Evolutionary conservation across 2,113 vertebrate species (phyloP), one percentile per base, ranked within the genome.

Genomic region (Chitala chitala): DNA sequence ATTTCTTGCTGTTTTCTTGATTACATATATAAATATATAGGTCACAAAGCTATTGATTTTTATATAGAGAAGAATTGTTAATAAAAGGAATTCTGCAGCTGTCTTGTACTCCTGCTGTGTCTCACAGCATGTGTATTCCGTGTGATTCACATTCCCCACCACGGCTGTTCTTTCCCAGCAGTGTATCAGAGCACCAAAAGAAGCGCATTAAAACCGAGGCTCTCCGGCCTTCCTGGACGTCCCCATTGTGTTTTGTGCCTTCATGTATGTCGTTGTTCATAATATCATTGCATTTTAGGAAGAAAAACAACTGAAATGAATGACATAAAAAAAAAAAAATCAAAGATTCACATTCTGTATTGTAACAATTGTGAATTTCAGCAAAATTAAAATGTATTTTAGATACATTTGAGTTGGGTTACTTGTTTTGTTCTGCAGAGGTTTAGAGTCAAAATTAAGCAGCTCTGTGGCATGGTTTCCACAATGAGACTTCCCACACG

Each of bases 321-420:
- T 40, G 36, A 82, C 38, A 58, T 79, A 78, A 83, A 82, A 22
- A 87, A 82, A 89, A 87, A 78, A 59, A 69, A 64, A 82, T 87
- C 46, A 88, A 74, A n/a, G n/a, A n/a, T n/a, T n/a, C n/a, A n/a
- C n/a, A n/a, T n/a, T n/a, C n/a, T n/a, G n/a, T 88, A 85, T 87
- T 91, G 88, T 93, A 89, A 86, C 87, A 88, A 87, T 89, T 92
- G 87, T 92, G 90, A 90, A 93, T 93, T 93, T 95, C 90, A 79
- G 88, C 91, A 93, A 92, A 88, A 96, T 95, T 96, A 95, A 96
- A 96, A 91, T 90, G 90, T 95, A 97, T 96, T 98, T 97, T 96
- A 92, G 91, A 93, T 97, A 96, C 89, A 93, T 85, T 87, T 86
- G 88, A 87, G 90, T 90, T 85, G 86, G 89, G 88, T 84, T 85